phyloP scores from a whole-genome alignment of 2,797 vertebrate species.

The Danio kyathit region DNA sequence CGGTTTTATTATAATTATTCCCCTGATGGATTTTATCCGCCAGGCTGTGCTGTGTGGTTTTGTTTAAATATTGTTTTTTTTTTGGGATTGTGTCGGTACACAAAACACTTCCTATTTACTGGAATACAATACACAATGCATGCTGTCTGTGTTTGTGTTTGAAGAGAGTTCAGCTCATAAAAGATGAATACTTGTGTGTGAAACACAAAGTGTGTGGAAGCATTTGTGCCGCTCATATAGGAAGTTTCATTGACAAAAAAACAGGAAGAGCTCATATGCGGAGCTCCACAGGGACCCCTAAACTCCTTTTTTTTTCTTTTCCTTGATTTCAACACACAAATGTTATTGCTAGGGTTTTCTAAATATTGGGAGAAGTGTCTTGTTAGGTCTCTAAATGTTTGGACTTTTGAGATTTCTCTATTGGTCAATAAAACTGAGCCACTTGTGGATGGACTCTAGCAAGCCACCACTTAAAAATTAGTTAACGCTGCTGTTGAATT shows the following conservation, averaged over 20 bases:
- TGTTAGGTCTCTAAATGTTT: constrained; percentile 2
- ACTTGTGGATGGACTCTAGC: neutral
- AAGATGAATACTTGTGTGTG: neutral
- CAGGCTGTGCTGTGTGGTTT: neutral
- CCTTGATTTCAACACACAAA: no score
- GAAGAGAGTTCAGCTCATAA: constrained; percentile 1
- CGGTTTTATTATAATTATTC: neutral
- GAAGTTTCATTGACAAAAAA: neutral
- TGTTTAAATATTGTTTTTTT: neutral
- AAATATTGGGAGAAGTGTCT: neutral
- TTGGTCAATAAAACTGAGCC: neutral
- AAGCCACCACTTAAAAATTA: neutral
- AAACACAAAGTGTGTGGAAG: neutral
- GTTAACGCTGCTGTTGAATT: no score
- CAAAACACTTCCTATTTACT: neutral
- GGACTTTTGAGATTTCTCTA: neutral
- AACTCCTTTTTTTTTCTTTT: neutral
- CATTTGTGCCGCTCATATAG: neutral
- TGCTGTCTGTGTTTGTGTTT: constrained; percentile 32
- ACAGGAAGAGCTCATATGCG: constrained; percentile 6
- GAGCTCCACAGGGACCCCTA: neutral
- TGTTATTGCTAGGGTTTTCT: neutral
- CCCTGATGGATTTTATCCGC: neutral
- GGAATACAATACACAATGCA: neutral
- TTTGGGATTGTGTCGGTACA: neutral